phyloP scores from a whole-genome alignment of 2,888 invertebrate species.

The Alloplasta piceator region DNA sequence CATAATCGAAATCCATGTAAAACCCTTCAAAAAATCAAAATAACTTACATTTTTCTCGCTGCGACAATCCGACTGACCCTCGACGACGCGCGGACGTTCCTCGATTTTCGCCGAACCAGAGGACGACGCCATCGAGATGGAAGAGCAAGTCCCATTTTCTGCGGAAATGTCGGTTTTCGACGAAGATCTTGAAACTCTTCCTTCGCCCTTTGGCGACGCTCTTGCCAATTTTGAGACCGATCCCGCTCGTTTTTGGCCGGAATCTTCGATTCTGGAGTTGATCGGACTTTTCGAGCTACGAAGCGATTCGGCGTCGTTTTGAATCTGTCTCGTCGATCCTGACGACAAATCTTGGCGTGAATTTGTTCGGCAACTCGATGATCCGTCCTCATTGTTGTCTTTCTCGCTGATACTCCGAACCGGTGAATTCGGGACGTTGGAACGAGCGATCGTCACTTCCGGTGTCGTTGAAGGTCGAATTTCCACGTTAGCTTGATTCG shows the following conservation, averaged over 20 bases:
- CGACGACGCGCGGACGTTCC: slow-evolving; percentile 63
- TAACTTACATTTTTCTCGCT: slow-evolving; percentile 32
- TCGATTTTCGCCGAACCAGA: slow-evolving; percentile 56
- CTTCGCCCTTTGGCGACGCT: slow-evolving; percentile 68
- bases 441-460: slow-evolving; percentile 41
- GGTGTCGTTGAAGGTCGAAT: slow-evolving; percentile 33
- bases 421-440: slow-evolving; percentile 45
- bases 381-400: slow-evolving; percentile 46
- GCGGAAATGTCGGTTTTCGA: slow-evolving; percentile 66
- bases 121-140: slow-evolving; percentile 45
- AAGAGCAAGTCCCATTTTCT: slow-evolving; percentile 20
- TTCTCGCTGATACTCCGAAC: slow-evolving; percentile 43
- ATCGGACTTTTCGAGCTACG: slow-evolving; percentile 46
- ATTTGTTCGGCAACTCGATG: slow-evolving; percentile 37
- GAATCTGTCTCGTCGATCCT: slow-evolving; percentile 16
- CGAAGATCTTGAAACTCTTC: slow-evolving; percentile 65
- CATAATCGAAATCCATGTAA: too few relatives aligned
- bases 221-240: slow-evolving; percentile 69
- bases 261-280: slow-evolving; percentile 68
- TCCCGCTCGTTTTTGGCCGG: slow-evolving; percentile 65
- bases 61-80: slow-evolving; percentile 61
- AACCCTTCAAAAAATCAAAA: background rate
- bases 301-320: slow-evolving; percentile 24
- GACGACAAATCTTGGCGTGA: slow-evolving; percentile 33
- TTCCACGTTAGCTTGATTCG: slow-evolving; percentile 15